These are phyloP conservation scores for Onychomys arenicola DNA, from an alignment of 2,797 vertebrate species.

Conservation along the genomic window DNA sequence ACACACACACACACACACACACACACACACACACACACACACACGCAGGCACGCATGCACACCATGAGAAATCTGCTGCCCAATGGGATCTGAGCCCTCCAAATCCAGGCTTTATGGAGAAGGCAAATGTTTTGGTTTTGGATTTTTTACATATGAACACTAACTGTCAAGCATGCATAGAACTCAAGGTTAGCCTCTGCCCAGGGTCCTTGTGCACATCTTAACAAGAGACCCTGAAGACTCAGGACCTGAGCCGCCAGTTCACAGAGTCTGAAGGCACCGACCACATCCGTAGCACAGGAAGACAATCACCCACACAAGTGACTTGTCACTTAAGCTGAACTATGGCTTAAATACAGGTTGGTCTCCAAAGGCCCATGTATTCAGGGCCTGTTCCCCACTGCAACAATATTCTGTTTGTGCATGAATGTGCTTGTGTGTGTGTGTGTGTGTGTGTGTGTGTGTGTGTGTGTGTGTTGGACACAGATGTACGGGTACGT, in stretches of 20 bases:
- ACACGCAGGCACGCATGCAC: neutral
- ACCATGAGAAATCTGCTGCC: neutral
- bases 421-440: neutral
- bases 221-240: neutral
- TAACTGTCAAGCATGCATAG: neutral
- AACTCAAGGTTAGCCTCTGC: neutral
- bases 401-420: neutral
- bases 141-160: neutral
- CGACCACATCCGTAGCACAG: neutral
- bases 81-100: neutral
- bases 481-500: neutral
- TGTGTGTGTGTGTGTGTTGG: too few species aligned
- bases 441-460: neutral
- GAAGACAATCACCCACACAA: neutral
- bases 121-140: neutral
- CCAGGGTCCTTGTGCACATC: neutral
- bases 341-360: neutral
- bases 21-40: too few species aligned
- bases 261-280: neutral
- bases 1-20: neutral
- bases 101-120: neutral
- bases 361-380: slow-evolving; percentile 47
- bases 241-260: neutral
- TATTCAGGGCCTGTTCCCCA: neutral
- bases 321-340: neutral